Percentiles rank a stretch among this genome's conserved stretches.
Conservation (phyloP, 1,140 invertebrate species). For the Sarcophaga peregrina region DNA sequence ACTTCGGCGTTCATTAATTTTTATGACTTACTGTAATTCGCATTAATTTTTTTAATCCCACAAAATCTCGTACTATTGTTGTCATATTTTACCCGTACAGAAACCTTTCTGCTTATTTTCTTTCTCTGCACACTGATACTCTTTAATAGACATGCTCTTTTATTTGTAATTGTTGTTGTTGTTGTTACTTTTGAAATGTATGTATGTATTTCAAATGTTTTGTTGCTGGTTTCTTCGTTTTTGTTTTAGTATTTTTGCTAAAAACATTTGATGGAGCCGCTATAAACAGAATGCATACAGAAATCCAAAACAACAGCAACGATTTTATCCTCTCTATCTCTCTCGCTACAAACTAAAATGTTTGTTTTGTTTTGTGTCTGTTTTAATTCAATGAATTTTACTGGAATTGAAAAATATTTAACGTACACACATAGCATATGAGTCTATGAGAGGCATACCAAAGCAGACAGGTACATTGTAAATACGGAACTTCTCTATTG, state of each 20-base stretch:
- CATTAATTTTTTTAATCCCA: no score
- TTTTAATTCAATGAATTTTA: not conserved
- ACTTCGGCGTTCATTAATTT: no score
- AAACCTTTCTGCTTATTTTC: no score
- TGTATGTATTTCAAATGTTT: not conserved
- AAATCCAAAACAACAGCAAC: not conserved
- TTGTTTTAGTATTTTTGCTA: not conserved
- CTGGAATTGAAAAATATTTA: constrained; percentile 3
- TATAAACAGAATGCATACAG: constrained; percentile 14
- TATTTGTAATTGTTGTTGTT: not conserved
- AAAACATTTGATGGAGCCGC: constrained; percentile 17
- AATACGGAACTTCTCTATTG: no score
- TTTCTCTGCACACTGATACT: no score
- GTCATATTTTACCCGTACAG: no score
- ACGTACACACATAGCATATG: not conserved
- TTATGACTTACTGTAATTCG: no score
- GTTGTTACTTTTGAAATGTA: not conserved
- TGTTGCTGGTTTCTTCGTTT: not conserved
- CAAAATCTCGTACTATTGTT: no score
- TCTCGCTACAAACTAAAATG: not conserved
- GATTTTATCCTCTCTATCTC: not conserved
- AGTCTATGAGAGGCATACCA: no score
- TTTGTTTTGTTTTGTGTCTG: not conserved
- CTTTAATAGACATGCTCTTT: no score
- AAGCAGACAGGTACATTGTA: no score